Evolutionary conservation across 2,113 vertebrate species (phyloP), one percentile per base, ranked within the genome.

Genomic region (Bungarus multicinctus): DNA sequence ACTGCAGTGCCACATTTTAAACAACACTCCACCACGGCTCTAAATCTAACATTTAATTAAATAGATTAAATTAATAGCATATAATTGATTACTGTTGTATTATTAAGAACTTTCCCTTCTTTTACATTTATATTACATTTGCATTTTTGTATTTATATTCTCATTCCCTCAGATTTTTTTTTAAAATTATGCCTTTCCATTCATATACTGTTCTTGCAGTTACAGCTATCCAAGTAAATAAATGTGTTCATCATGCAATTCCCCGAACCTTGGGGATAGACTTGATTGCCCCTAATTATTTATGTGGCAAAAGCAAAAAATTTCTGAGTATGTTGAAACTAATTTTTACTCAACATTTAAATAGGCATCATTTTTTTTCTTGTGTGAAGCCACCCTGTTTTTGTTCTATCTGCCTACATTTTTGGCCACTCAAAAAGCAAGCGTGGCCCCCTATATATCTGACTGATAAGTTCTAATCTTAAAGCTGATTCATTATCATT

Each of bases 21-120:
- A 23, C 5, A 57, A 5, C 2, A 5, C 0, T 5, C 22, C 23
- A 58, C 57, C 2, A 6, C 7, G 0, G 2, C 2, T 58, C 23
- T 58, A 34, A 34, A 74, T 34, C n/a, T 74, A 74, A 16, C 30
- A 34, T 34, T 74, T 74, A n/a, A 74, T 74, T 74, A 69, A 69
- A 16, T 69, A n/a, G 30, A 69, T 69, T 69, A 34, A 74, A 74
- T 74, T 74, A 69, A n/a, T 69, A 69, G 30, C 11, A 69, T n/a
- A 69, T 69, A 69, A n/a, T 34, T 69, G 14, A 74, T 69, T 69
- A 64, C 58, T 64, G 58, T 64, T 30, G 3, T 64, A 30, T 64
- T 64, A 64, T 64, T 64, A 74, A 74, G 14, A 34, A 74, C n/a
- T 34, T 74, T 64, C 0, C 25, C 2, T 34, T 34, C 64, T 34